Evolutionary conservation across 2,888 invertebrate genomes (phyloP).

Genomic region (Agriotes lineatus): DNA sequence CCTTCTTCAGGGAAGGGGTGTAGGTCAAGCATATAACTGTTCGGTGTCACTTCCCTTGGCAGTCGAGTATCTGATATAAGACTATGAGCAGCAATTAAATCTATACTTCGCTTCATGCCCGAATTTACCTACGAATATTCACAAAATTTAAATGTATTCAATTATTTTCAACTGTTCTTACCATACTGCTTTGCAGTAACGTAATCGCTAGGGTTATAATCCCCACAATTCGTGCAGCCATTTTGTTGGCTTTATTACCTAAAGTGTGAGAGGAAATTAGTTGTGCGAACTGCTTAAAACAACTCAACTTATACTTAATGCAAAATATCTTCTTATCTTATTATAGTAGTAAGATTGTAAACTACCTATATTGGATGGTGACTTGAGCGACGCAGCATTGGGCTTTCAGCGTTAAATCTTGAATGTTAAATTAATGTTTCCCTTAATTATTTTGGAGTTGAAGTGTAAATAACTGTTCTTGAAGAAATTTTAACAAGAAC

Average conservation of each 20-base stretch:
- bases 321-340: no score
- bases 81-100: slow-evolving; percentile 77
- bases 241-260: background rate
- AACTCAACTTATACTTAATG: no score
- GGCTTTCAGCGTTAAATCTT: no score
- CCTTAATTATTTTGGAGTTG: no score
- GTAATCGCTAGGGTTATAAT: background rate
- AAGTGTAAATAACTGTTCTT: no score
- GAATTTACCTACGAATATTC: background rate
- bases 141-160: background rate
- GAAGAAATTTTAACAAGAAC: no score
- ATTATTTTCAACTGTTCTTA: background rate
- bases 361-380: no score
- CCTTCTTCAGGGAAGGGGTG: slow-evolving; percentile 76
- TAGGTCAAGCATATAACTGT: slow-evolving; percentile 75
- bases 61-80: slow-evolving; percentile 75
- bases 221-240: background rate
- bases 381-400: no score
- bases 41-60: slow-evolving; percentile 74
- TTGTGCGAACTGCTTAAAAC: no score
- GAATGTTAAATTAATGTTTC: no score
- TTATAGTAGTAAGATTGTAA: no score
- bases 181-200: slow-evolving; percentile 7
- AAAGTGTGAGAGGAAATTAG: no score
- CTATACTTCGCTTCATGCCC: slow-evolving; percentile 71